A percentile compares a stretch with the other conserved stretches of the same genome.
Evolutionary conservation across 2,888 invertebrate species (phyloP).

Genomic region (Eumerus sabulonum): DNA sequence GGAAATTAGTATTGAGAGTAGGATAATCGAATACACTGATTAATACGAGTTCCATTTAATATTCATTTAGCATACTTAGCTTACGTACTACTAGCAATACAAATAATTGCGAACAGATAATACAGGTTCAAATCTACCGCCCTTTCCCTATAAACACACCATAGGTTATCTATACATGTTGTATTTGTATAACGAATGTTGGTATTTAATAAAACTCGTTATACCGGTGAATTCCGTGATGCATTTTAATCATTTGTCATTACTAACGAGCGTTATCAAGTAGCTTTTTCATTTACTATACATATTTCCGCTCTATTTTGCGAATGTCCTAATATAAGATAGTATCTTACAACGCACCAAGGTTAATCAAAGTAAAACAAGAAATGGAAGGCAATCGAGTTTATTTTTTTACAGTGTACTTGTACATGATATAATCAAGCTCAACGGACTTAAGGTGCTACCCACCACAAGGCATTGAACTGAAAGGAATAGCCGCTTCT

Average conservation of each 20-base stretch:
- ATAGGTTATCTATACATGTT: conserved; percentile 33
- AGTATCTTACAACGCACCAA: too few species aligned
- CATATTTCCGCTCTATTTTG: too few species aligned
- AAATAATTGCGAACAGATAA: conserved; percentile 23
- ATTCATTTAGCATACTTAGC: conserved; percentile 31
- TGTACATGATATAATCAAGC: too few species aligned
- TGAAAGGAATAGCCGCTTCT: too few species aligned
- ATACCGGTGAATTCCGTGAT: not conserved
- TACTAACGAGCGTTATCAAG: too few species aligned
- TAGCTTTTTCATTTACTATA: too few species aligned
- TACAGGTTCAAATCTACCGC: conserved; percentile 11
- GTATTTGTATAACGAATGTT: not conserved
- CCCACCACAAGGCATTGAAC: too few species aligned
- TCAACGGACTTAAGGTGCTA: too few species aligned
- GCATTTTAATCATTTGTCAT: too few species aligned
- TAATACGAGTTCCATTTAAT: conserved; percentile 18
- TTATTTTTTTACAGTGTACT: too few species aligned
- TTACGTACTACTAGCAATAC: not conserved
- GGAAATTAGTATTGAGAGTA: not conserved
- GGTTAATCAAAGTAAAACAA: conserved; percentile 41
- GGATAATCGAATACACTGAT: not conserved
- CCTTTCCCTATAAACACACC: conserved; percentile 2
- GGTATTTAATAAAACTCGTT: conserved; percentile 4
- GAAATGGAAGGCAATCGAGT: not conserved
- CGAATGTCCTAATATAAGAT: too few species aligned